Evolutionary conservation across 2,797 vertebrate species (phyloP).

Genomic region (Ctenopoma kingsleyae): DNA sequence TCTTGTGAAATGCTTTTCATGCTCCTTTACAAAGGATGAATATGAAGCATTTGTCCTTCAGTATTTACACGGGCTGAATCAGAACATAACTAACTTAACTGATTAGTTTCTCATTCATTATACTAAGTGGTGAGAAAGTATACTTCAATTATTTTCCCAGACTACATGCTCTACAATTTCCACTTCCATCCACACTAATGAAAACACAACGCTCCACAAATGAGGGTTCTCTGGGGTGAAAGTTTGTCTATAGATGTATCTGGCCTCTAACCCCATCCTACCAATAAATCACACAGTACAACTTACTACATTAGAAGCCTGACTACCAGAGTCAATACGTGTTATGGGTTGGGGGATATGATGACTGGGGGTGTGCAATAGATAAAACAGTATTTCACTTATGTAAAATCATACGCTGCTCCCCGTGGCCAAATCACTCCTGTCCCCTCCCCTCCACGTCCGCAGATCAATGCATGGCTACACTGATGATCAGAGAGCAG

Average conservation of each 20-base stretch:
- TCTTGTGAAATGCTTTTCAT: neutral
- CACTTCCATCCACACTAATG: neutral
- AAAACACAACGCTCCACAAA: neutral
- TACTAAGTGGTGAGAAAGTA: no score
- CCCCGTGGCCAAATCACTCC: slow-evolving; percentile 39
- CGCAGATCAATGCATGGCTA: slow-evolving; percentile 60
- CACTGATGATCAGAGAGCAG: slow-evolving; percentile 9
- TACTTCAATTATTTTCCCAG: neutral
- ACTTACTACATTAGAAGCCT: neutral
- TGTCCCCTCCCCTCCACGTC: slow-evolving; percentile 78
- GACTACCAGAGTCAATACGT: neutral
- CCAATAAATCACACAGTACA: neutral
- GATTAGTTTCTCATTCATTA: neutral
- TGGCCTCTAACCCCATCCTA: neutral
- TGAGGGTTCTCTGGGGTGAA: neutral
- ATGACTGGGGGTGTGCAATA: neutral
- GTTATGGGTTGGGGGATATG: neutral
- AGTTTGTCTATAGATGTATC: neutral
- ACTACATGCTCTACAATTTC: neutral
- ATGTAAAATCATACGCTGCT: slow-evolving; percentile 41
- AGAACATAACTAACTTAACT: neutral
- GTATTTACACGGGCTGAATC: neutral
- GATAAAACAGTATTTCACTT: neutral
- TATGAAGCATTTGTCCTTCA: neutral
- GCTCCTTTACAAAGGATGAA: neutral